These are phyloP conservation scores for Schlechtendalia chinensis DNA, from an alignment of 1,140 invertebrate species.

Conservation along the genomic window DNA sequence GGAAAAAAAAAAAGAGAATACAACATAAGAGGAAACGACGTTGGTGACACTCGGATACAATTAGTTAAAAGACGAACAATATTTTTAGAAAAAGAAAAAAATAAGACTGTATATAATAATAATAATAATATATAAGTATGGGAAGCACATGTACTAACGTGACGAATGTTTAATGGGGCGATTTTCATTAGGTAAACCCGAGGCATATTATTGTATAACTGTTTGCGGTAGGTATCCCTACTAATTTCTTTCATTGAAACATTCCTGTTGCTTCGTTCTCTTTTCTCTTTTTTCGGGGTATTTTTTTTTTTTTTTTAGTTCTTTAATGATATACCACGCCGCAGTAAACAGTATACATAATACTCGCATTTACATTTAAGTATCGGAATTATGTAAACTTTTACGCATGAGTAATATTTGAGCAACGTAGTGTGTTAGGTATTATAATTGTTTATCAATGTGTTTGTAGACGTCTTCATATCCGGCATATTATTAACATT, in stretches of 20 bases:
- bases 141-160: conserved; percentile 19
- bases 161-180: conserved; percentile 38
- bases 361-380: neutral
- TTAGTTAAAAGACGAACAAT: conserved; percentile 11
- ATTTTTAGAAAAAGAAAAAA: conserved; percentile 26
- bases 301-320: too few species aligned
- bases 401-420: too few species aligned
- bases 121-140: neutral
- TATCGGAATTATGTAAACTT: too few species aligned
- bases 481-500: too few species aligned
- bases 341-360: neutral
- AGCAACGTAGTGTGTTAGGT: too few species aligned
- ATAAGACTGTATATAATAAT: neutral
- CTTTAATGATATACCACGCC: too few species aligned
- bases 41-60: conserved; percentile 29
- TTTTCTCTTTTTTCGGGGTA: neutral
- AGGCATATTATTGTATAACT: neutral
- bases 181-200: conserved; percentile 10
- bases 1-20: neutral
- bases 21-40: conserved; percentile 26
- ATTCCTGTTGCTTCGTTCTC: neutral
- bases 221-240: conserved; percentile 25
- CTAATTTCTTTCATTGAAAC: conserved; percentile 4
- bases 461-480: too few species aligned
- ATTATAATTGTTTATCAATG: too few species aligned